A percentile compares a stretch with the other conserved stretches of the same genome.
Conservation (phyloP, 2,113 vertebrate species). For the Phocoena sinus region DNA sequence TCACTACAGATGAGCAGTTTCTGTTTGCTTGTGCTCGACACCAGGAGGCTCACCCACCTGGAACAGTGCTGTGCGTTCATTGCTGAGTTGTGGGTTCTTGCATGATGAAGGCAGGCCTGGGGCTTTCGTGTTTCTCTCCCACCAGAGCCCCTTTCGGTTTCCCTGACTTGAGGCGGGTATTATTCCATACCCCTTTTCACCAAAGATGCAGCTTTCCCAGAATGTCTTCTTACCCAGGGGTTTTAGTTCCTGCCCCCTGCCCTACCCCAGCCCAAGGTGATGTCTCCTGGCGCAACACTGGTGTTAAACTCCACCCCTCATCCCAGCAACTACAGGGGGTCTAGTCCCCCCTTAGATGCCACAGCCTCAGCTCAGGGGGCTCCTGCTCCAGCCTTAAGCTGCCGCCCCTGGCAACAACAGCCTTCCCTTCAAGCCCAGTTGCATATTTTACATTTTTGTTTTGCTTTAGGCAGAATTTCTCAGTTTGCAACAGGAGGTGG, state of each 20-base stretch:
- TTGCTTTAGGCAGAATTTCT: not conserved
- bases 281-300: not conserved
- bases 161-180: not conserved
- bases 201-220: not conserved
- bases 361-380: not conserved
- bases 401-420: not conserved
- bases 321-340: not conserved
- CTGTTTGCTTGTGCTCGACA: not conserved
- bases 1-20: not conserved
- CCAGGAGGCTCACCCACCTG: not conserved
- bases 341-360: not conserved
- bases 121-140: not conserved
- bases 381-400: not conserved
- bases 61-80: accelerated
- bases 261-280: not conserved
- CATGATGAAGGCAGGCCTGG: not conserved
- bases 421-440: not conserved
- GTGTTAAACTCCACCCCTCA: not conserved
- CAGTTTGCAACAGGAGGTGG: not conserved
- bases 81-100: not conserved
- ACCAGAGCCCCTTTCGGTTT: not conserved
- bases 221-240: not conserved
- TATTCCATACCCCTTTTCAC: not conserved
- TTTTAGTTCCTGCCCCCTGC: not conserved
- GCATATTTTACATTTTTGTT: not conserved